Conservation (phyloP, 2,113 vertebrate species). For the Syngnathoides biaculeatus region DNA sequence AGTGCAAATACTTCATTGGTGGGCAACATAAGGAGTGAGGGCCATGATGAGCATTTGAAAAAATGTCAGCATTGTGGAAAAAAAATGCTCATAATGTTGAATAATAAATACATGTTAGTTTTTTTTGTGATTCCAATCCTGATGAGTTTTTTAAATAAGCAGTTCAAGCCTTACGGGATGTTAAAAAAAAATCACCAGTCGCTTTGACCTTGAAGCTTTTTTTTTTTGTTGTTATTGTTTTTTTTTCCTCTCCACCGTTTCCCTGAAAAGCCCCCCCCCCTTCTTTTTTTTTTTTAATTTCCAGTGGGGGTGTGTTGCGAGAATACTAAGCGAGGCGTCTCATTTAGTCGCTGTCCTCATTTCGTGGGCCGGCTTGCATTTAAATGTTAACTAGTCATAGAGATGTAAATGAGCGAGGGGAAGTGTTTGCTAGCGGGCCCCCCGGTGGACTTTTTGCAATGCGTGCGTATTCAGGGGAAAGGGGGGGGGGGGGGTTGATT, state of each 20-base stretch:
- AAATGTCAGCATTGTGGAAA: background rate
- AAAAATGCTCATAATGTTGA: background rate
- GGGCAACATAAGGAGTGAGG: background rate
- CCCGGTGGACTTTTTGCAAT: constrained; percentile 53
- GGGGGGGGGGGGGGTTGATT: constrained; percentile 12
- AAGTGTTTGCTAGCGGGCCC: constrained; percentile 61
- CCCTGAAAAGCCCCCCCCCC: constrained; percentile 6
- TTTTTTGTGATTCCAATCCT: background rate
- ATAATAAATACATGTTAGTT: background rate
- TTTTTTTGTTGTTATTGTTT: constrained; percentile 24
- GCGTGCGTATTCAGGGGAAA: constrained; percentile 66
- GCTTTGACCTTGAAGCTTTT: constrained; percentile 32
- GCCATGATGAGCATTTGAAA: background rate
- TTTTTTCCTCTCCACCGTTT: background rate
- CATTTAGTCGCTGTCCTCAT: constrained; percentile 68
- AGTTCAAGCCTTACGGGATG: background rate
- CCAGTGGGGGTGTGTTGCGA: constrained; percentile 49
- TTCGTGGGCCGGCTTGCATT: constrained; percentile 69
- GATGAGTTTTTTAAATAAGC: background rate
- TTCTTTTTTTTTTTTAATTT: too few species aligned
- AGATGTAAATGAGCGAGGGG: constrained; percentile 76
- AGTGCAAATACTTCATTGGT: background rate
- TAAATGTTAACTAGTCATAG: constrained; percentile 79
- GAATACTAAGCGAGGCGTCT: constrained; percentile 70
- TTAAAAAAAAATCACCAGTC: constrained; percentile 29